Conservation (phyloP, 2,113 vertebrate species). For the Psettodes erumei region DNA sequence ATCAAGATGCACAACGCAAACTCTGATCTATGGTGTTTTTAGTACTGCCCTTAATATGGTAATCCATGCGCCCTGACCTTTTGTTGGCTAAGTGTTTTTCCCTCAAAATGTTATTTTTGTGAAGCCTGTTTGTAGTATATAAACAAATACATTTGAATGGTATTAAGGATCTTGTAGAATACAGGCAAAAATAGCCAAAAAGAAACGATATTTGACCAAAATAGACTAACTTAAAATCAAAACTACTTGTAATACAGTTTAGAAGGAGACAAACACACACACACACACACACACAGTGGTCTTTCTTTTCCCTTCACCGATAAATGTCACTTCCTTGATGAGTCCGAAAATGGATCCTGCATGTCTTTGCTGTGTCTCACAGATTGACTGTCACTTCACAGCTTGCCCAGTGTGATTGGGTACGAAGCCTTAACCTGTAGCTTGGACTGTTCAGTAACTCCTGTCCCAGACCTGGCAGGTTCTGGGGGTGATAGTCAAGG, state of each 20-base stretch:
- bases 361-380: not conserved
- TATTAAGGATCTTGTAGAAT: not conserved
- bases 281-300: not conserved
- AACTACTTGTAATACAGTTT: not conserved
- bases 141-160: not conserved
- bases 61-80: not conserved
- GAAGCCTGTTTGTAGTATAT: not conserved
- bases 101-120: not conserved
- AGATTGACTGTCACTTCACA: constrained; percentile 34
- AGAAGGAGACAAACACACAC: no score
- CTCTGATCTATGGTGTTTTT: not conserved
- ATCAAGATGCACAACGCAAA: not conserved
- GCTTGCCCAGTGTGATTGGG: not conserved
- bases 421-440: constrained; percentile 5
- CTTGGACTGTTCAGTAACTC: constrained; percentile 23
- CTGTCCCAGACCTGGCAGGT: constrained; percentile 12
- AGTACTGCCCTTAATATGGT: not conserved
- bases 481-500: constrained; percentile 16
- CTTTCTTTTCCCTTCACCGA: not conserved
- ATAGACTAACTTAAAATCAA: not conserved
- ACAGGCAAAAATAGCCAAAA: not conserved
- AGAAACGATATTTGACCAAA: not conserved
- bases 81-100: no score
- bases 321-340: constrained; percentile 13
- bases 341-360: constrained; percentile 10